Conservation (phyloP, 2,113 vertebrate species). For the Cacatua alba region DNA sequence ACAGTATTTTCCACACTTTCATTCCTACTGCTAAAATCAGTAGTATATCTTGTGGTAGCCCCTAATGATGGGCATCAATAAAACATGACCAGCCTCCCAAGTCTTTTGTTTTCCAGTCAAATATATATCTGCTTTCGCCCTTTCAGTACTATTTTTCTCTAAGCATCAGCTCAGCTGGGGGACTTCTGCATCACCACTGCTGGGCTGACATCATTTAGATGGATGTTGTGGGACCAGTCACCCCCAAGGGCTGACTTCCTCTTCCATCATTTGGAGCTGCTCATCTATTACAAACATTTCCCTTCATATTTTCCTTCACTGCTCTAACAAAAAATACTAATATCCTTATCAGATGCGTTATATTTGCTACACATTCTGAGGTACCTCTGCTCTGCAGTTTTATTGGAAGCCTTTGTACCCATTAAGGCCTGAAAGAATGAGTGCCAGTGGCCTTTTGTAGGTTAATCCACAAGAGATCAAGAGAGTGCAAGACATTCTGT, state of each 20-base stretch:
- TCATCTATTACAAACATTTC: conserved; percentile 8
- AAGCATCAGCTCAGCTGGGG: not conserved
- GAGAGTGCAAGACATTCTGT: conserved; percentile 45
- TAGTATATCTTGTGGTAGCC: not conserved
- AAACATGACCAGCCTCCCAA: not conserved
- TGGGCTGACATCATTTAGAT: conserved; percentile 5
- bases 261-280: conserved; percentile 13
- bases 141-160: not conserved
- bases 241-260: not conserved
- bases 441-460: conserved; percentile 51
- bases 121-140: not conserved
- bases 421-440: conserved; percentile 24
- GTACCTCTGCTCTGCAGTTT: not conserved
- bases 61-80: conserved; percentile 37
- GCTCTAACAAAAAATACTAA: conserved; percentile 1
- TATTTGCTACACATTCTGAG: not conserved
- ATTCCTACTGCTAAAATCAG: not conserved
- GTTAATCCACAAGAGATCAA: conserved; percentile 49
- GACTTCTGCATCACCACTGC: not conserved
- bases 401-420: conserved; percentile 4
- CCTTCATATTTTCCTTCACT: not conserved
- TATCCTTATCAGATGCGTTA: not conserved
- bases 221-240: not conserved
- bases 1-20: not conserved
- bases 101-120: conserved; percentile 11